Conservation (phyloP, 2,888 invertebrate genomes). For the Heteromyza rotundicornis region DNA sequence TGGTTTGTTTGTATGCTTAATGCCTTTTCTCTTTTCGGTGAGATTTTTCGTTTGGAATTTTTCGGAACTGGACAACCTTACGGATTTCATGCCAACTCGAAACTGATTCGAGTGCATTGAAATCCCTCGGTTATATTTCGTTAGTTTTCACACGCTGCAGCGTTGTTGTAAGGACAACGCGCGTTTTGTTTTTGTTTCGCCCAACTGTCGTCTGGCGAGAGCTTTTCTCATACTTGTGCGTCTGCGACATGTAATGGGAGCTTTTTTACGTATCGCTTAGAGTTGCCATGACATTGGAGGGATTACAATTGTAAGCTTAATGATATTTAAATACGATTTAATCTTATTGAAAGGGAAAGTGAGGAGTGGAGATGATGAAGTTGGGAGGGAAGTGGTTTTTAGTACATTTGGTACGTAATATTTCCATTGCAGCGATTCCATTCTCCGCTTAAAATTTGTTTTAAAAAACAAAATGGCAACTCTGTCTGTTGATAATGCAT, state of each 20-base stretch:
- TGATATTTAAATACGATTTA: too few relatives aligned
- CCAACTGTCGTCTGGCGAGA: neutral
- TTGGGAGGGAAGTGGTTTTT: too few relatives aligned
- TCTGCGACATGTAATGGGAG: neutral
- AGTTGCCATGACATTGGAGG: neutral
- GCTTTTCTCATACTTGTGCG: neutral
- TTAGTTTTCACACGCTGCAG: constrained; percentile 10
- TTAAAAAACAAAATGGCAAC: too few relatives aligned
- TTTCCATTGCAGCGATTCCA: too few relatives aligned
- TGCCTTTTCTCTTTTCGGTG: too few relatives aligned
- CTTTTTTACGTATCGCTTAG: neutral
- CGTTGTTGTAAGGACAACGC: neutral
- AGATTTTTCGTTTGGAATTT: neutral
- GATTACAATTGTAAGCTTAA: too few relatives aligned
- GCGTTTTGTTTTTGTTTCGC: constrained; percentile 1
- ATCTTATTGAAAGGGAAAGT: too few relatives aligned
- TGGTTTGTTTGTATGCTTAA: too few relatives aligned
- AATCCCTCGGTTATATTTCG: constrained; percentile 12
- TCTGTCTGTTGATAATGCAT: too few relatives aligned
- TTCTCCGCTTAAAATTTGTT: too few relatives aligned
- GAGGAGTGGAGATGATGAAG: too few relatives aligned
- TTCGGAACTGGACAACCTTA: constrained; percentile 1
- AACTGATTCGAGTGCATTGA: constrained; percentile 12
- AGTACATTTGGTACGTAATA: too few relatives aligned
- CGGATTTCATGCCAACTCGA: constrained; percentile 11